phyloP scores from a whole-genome alignment of 2,113 vertebrate genomes.

The Oreochromis niloticus region DNA sequence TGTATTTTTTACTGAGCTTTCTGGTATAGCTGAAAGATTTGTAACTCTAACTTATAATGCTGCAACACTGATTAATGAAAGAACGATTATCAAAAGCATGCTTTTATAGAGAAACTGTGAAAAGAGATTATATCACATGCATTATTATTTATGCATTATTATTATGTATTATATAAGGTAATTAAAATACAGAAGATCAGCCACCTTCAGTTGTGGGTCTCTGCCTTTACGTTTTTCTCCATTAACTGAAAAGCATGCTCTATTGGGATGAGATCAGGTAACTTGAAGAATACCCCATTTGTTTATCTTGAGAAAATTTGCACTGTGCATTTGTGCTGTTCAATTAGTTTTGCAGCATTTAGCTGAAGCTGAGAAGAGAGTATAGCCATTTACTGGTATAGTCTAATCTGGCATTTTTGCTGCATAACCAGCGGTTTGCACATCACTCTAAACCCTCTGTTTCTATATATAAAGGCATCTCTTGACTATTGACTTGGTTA shows the following conservation, averaged over 20 bases:
- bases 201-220: not conserved
- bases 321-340: not conserved
- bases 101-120: not conserved
- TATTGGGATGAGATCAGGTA: not conserved
- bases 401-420: not conserved
- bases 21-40: not conserved
- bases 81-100: accelerated
- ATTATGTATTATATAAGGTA: not conserved
- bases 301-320: not conserved
- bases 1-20: not conserved
- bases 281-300: not conserved
- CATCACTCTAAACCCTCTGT: not conserved
- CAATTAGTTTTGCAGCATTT: not conserved
- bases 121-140: not conserved
- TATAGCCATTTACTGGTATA: not conserved
- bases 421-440: accelerated
- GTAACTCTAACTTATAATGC: not conserved
- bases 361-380: not conserved
- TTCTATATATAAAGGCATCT: accelerated
- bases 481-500: not conserved
- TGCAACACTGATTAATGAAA: not conserved
- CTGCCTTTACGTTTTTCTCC: not conserved
- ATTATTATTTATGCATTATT: not conserved
- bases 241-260: not conserved
- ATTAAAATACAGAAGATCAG: not conserved